Evolutionary conservation across 1,140 invertebrate species (phyloP), one percentile per base, ranked within the genome.

Genomic region (Mycetomoellerius zeteki): DNA sequence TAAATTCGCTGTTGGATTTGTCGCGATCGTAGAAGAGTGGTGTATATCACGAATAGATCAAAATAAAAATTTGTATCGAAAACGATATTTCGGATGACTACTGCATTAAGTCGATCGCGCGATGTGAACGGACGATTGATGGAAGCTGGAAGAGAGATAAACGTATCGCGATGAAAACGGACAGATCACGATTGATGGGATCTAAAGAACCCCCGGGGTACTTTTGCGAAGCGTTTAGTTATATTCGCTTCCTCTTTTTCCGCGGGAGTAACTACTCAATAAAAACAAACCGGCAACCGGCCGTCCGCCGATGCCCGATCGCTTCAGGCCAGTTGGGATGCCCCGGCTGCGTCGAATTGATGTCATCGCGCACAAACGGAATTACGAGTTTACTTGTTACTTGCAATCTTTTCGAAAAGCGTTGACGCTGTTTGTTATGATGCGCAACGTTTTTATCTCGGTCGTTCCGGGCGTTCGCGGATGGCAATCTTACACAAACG

Each of bases 201-300:
- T 82, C 75, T 86, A 86, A 67, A 72, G 62, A 82, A 62, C 71
- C 81, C 87, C 72, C 87, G 71, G 86, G 88, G 54, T 76, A 64
- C 24, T 88, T 89, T 86, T 71, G 67, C 87, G 58, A 80, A 88
- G 71, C 88, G 81, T 89, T 89, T 86, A 86, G 88, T 89, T 88
- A 89, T 75, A 86, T 88, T 86, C 75, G 50, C 50, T 89, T 85
- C 64, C 76, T 88, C 62, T 54, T 82, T 88, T 67, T 27, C 33
- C 73, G 47, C 77, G n/a, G 33, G 52, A 73, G 82, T 85, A 88
- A 88, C 86, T 85, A 89, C 54, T 76, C 47, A 37, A 72, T 73
- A 77, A 77, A 88, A 89, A 85, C 87, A 87, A 72, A 85, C 86
- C 21, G 77, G 76, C n/a, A 33, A 76, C 54, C 54, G 77, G 64